Conservation (phyloP, 2,797 vertebrate species). For the Trichosurus vulpecula region DNA sequence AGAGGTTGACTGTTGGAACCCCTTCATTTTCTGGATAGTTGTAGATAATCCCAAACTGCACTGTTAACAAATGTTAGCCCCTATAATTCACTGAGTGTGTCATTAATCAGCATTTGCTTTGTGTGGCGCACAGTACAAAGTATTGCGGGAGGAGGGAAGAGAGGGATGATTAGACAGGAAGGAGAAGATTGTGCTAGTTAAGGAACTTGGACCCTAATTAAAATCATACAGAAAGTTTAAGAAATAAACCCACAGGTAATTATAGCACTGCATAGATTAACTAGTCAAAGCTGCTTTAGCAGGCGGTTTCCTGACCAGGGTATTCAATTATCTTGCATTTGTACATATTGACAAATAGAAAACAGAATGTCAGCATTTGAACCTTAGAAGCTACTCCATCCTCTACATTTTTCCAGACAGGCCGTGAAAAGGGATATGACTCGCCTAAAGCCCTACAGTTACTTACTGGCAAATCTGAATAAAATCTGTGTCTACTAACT, state of each 20-base stretch:
- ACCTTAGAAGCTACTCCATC: neutral
- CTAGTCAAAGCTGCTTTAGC: neutral
- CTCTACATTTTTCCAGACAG: neutral
- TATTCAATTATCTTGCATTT: neutral
- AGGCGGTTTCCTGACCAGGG: neutral
- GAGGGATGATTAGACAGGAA: neutral
- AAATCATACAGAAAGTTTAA: neutral
- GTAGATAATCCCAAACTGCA: neutral
- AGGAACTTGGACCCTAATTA: neutral
- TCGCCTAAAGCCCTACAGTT: neutral
- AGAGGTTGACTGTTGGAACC: neutral
- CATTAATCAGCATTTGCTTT: neutral
- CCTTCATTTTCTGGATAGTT: neutral
- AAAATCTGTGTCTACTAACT: neutral
- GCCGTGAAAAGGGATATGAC: neutral
- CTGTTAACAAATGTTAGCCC: neutral
- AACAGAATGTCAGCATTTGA: neutral
- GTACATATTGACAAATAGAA: neutral
- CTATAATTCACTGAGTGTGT: neutral
- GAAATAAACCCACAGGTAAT: neutral
- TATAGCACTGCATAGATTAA: neutral
- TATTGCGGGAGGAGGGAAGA: neutral
- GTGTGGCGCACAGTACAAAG: neutral
- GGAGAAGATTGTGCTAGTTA: neutral
- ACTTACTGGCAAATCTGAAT: neutral